Percentiles rank a stretch among this genome's conserved stretches.
Conservation (phyloP, 35 echinoderm and acorn worm species). For the Apostichopus japonicus region DNA sequence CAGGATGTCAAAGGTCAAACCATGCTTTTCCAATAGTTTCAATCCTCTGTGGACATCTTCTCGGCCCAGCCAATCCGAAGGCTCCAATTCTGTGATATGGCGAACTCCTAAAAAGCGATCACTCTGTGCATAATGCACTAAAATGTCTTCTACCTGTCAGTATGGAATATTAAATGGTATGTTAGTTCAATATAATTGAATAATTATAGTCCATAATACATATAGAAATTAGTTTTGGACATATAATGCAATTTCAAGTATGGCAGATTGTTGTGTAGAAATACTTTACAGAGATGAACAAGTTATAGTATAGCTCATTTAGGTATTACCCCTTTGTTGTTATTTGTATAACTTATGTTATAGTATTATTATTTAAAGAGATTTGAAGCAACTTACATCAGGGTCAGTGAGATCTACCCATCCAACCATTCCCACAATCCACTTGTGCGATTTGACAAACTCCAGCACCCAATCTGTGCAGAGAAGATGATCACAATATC, state of each 20-base stretch:
- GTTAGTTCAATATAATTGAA: too few relatives aligned
- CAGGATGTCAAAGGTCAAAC: constrained; percentile 73
- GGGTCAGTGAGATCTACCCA: constrained; percentile 71
- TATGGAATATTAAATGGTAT: neutral
- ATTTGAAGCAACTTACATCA: constrained; percentile 4
- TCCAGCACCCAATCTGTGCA: constrained; percentile 72
- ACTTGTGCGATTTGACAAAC: constrained; percentile 58
- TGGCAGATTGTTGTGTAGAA: too few relatives aligned
- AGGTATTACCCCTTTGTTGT: too few relatives aligned
- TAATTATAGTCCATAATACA: too few relatives aligned
- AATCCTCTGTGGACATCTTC: constrained; percentile 59
- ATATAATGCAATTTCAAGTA: too few relatives aligned
- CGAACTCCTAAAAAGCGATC: constrained; percentile 65
- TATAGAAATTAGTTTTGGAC: too few relatives aligned
- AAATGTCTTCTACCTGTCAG: constrained; percentile 6
- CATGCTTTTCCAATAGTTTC: constrained; percentile 35
- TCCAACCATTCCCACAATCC: constrained; percentile 76
- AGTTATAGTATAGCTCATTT: too few relatives aligned
- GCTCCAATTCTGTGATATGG: constrained; percentile 68
- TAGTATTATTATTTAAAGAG: too few relatives aligned
- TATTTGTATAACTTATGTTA: too few relatives aligned
- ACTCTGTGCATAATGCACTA: constrained; percentile 47
- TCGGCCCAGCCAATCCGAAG: constrained; percentile 59
- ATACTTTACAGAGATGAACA: too few relatives aligned
- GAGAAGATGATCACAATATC: neutral